phyloP scores from a whole-genome alignment of 2,888 invertebrate species.

The Phoenoteleia sp. region DNA sequence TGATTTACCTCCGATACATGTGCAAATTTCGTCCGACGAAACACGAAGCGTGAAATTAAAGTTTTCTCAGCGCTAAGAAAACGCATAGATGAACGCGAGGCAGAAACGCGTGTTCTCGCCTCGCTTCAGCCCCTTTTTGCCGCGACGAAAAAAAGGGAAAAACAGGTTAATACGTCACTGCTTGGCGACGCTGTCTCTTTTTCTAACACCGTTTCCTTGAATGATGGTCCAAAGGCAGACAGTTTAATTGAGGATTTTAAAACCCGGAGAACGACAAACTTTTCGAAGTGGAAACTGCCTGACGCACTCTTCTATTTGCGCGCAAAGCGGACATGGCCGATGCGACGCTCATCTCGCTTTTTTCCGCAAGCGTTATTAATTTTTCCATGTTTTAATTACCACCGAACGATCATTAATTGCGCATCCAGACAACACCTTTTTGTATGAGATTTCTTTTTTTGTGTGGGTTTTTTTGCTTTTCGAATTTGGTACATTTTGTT shows the following conservation, averaged over 20 bases:
- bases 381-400: slow-evolving; percentile 47
- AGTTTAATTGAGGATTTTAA: slow-evolving; percentile 62
- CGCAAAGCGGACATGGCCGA: slow-evolving; percentile 18
- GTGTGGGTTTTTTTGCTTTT: too few relatives aligned
- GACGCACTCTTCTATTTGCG: slow-evolving; percentile 35
- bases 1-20: too few relatives aligned
- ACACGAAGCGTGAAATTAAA: slow-evolving; percentile 66
- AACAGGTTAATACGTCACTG: background rate
- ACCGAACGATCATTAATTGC: slow-evolving; percentile 23
- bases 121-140: slow-evolving; percentile 19
- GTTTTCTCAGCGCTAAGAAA: slow-evolving; percentile 62
- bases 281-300: slow-evolving; percentile 36
- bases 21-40: too few relatives aligned
- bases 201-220: slow-evolving; percentile 34
- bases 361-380: slow-evolving; percentile 47
- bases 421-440: slow-evolving; percentile 2
- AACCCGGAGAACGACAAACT: slow-evolving; percentile 44
- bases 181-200: slow-evolving; percentile 18
- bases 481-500: too few relatives aligned
- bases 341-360: slow-evolving; percentile 14
- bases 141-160: slow-evolving; percentile 32
- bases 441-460: background rate
- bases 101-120: slow-evolving; percentile 44
- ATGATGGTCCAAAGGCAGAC: slow-evolving; percentile 54
- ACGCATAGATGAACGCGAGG: slow-evolving; percentile 50